A percentile compares a stretch with the other conserved stretches of the same genome.
Conservation (phyloP, 1,140 invertebrate species). For the Drosophila simulans region DNA sequence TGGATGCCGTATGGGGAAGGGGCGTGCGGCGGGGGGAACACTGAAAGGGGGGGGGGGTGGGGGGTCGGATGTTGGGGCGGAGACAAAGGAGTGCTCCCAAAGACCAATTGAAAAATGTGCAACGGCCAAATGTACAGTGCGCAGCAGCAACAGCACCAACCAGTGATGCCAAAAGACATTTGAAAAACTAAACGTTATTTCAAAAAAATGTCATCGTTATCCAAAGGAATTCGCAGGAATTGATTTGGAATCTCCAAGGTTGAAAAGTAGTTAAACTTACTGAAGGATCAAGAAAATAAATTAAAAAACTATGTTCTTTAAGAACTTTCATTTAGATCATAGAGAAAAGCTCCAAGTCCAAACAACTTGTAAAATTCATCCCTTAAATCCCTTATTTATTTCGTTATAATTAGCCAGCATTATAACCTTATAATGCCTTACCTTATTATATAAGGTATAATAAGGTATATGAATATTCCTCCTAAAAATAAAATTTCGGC, state of each 20-base stretch:
- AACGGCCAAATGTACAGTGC: constrained; percentile 61
- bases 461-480: no score
- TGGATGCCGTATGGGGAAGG: constrained; percentile 48
- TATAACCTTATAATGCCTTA: no score
- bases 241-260: no score
- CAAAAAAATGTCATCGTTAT: neutral
- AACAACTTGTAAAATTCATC: no score
- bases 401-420: no score
- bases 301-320: neutral
- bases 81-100: constrained; percentile 37
- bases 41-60: no score
- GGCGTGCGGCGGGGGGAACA: neutral
- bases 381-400: no score
- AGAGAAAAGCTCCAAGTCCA: no score
- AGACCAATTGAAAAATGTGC: constrained; percentile 80
- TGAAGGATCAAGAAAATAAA: neutral
- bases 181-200: neutral
- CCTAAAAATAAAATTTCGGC: constrained; percentile 2
- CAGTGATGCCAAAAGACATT: neutral
- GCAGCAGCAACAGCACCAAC: constrained; percentile 47
- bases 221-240: no score
- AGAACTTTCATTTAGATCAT: no score
- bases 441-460: no score
- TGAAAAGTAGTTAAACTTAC: no score
- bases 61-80: neutral